Evolutionary conservation across 2,888 invertebrate species (phyloP), one percentile per base, ranked within the genome.

Genomic region (Troides oblongomaculatus): DNA sequence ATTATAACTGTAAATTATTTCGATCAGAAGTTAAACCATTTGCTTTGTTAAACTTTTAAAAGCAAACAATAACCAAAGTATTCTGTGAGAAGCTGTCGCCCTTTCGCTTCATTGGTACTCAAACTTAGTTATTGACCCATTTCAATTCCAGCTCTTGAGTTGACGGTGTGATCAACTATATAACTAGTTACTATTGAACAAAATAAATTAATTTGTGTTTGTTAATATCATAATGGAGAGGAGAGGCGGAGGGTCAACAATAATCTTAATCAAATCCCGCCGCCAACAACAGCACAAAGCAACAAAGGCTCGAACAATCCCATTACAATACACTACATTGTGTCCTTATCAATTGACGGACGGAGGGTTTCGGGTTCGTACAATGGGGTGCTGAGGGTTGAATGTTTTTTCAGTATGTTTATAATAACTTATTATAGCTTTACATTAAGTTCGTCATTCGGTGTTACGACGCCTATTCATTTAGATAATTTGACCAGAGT

Each of bases 301-400:
- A 50, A 63, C 64, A 64, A 68, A 63, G 21, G 39, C 36, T 12
- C 21, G 17, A 17, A 30, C 59, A 64, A 64, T 62, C 63, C 68
- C n/a, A 63, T 58, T 50, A 68, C 63, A 68, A 59, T 62, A 56
- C 67, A n/a, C 61, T 46, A 23, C 39, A 64, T 46, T 68, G 50
- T 66, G 50, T 21, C 46, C 36, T 68, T 68, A 68, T 68, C 62
- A 62, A 46, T 21, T 21, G 46, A 39, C 23, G 21, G 30, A 1
- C 58, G 50, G 50, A 53, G 58, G 50, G 59, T 50, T 50, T 18
- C 59, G 36, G 43, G 14, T 63, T 68, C 21, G 17, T 63, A 68
- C 50, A 64, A 63, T 64, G 59, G 58, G 58, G 67, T 62, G 43
- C 10, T 21, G 25, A 60, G 36, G 17, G 30, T 57, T 46, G 17